Base-by-base conservation (phyloP, 2,888 invertebrate genomes). In the Lordiphosa andalusiaca region DNA sequence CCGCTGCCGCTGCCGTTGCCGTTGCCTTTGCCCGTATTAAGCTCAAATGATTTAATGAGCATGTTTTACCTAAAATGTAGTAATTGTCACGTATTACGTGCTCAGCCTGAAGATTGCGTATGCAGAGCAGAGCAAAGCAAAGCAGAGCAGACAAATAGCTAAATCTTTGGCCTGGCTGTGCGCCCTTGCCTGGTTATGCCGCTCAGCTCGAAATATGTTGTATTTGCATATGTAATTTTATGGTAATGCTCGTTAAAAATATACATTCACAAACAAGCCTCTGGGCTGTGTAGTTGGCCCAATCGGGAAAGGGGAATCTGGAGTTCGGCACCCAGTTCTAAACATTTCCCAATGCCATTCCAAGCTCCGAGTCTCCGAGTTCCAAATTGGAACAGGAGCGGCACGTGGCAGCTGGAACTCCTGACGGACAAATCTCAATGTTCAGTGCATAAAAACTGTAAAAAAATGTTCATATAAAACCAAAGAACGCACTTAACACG, bases 31-130 rank as follows among this genome's bases (percentile, higher is more conserved):
- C 53, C 30, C 42, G 16, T 52, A 81, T 81, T 81, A 81, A 77
- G 74, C 75, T 68, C 55, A 84, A 77, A 81, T 81, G 84, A 81
- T 81, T 81, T 81, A 81, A 81, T 84, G 80, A 84, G 82, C 84
- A 64, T 82, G 78, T 81, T 84, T 81, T 82, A 67, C 75, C 69
- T 53, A 77, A 81, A 84, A 82, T 84, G 82, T 81, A 72, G 84
- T 81, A 81, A 81, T 81, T 81, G 84, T 84, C 84, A 81, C 80
- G 84, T 73, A 81, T 84, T 81, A 81, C 78, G 72, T 81, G 78
- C 80, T 84, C 66, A 84, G 72, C 62, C 70, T 74, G 64, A 68
- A 77, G 74, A 81, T 80, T 76, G 63, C 62, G 44, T 59, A 68
- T 64, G 54, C 69, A 66, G 39, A 62, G 51, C 61, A 60, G 78